phyloP scores from a whole-genome alignment of 2,797 vertebrate genomes.

The Chelidonichthys spinosus region DNA sequence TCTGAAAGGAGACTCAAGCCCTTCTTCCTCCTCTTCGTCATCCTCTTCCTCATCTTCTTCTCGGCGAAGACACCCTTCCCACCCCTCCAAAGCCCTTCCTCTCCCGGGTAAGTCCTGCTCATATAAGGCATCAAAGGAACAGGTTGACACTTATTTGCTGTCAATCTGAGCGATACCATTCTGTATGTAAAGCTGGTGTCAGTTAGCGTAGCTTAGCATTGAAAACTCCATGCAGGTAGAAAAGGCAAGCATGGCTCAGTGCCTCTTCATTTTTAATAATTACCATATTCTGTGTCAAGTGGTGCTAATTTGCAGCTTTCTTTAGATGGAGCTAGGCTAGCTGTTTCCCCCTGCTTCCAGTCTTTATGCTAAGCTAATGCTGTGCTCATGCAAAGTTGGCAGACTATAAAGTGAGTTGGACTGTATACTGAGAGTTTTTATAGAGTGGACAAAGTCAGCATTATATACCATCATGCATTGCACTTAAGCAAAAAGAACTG shows the following conservation, averaged over 20 bases:
- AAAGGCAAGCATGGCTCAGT: not conserved
- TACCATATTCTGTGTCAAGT: not conserved
- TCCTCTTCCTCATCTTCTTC: constrained; percentile 81
- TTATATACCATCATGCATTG: too few relatives aligned
- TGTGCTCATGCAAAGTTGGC: not conserved
- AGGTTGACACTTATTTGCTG: not conserved
- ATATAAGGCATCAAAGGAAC: not conserved
- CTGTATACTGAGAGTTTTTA: too few relatives aligned
- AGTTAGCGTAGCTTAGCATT: not conserved
- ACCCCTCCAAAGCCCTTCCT: constrained; percentile 66
- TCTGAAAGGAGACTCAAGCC: constrained; percentile 88
- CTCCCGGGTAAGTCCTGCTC: constrained; percentile 61
- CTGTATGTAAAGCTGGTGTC: not conserved
- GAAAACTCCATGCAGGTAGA: not conserved
- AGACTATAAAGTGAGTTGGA: not conserved
- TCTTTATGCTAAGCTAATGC: not conserved
- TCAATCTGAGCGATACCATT: not conserved
- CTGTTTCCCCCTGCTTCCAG: not conserved
- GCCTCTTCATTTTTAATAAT: not conserved
- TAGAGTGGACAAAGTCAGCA: too few relatives aligned
- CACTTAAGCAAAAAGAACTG: too few relatives aligned
- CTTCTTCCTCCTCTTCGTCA: constrained; percentile 81
- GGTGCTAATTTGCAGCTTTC: not conserved
- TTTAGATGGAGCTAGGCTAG: not conserved
- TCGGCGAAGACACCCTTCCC: constrained; percentile 66